Percentiles rank a stretch among this genome's conserved stretches.
phyloP scores from a whole-genome alignment of 2,113 vertebrate species.

The Pseudopodoces humilis region DNA sequence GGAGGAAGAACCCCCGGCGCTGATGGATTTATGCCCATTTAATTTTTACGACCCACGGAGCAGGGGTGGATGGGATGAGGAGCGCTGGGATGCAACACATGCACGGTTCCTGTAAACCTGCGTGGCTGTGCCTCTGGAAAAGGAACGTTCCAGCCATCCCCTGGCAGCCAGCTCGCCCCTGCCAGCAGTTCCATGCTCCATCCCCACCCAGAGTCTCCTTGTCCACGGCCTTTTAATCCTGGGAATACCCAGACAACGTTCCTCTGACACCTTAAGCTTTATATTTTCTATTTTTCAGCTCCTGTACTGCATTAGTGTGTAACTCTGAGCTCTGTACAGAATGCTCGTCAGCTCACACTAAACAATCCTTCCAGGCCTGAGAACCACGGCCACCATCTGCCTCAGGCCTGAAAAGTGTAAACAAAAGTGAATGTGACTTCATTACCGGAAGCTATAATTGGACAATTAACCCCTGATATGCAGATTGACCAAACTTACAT shows the following conservation, averaged over 20 bases:
- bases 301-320: not conserved
- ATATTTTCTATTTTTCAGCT: not conserved
- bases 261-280: not conserved
- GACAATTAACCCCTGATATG: not conserved
- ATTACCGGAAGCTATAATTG: not conserved
- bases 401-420: not conserved
- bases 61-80: not conserved
- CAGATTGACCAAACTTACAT: not conserved
- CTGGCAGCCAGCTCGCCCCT: not conserved
- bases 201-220: accelerated
- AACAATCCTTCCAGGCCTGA: not conserved
- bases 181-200: not conserved
- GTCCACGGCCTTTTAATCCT: not conserved
- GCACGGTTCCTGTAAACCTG: slow-evolving; percentile 31
- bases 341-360: not conserved
- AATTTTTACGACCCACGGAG: slow-evolving; percentile 30
- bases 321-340: not conserved
- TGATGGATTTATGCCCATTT: slow-evolving; percentile 59
- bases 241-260: not conserved
- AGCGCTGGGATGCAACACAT: slow-evolving; percentile 28
- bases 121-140: not conserved
- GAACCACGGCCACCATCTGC: not conserved
- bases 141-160: not conserved
- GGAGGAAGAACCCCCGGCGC: not conserved
- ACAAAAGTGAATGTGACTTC: not conserved